A percentile compares a stretch with the other conserved stretches of the same genome.
phyloP scores from a whole-genome alignment of 2,888 invertebrate species.

The Callosobruchus maculatus region DNA sequence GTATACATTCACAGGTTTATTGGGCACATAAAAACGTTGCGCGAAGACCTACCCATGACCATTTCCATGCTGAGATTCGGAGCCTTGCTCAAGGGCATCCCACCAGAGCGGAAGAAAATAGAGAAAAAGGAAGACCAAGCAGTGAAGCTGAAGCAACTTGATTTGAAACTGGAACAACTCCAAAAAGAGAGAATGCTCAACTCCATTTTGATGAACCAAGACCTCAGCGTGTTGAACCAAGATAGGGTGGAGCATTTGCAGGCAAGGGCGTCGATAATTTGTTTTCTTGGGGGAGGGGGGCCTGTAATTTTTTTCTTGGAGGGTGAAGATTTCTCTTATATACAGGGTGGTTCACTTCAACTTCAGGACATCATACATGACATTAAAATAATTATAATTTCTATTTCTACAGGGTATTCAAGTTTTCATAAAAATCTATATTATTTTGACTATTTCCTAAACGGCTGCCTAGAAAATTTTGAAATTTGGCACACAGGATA shows the following conservation, averaged over 20 bases:
- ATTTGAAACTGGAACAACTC: conserved; percentile 31
- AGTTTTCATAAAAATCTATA: too few species aligned
- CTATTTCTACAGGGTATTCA: too few species aligned
- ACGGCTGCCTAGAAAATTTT: too few species aligned
- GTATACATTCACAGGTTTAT: conserved; percentile 39
- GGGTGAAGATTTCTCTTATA: too few species aligned
- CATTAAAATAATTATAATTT: too few species aligned
- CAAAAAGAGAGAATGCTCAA: conserved; percentile 41
- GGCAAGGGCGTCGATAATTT: too few species aligned
- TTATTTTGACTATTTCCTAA: too few species aligned
- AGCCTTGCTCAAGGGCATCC: conserved; percentile 36
- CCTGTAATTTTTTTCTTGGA: too few species aligned
- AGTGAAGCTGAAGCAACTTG: background rate
- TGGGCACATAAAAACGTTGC: conserved; percentile 43
- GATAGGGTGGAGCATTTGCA: conserved; percentile 42
- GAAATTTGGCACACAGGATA: too few species aligned
- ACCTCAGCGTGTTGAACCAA: conserved; percentile 40
- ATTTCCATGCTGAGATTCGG: conserved; percentile 47
- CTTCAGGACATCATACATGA: too few species aligned
- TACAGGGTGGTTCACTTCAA: too few species aligned
- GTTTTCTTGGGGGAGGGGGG: too few species aligned
- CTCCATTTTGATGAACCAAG: conserved; percentile 41
- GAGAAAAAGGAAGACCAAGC: background rate
- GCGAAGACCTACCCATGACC: conserved; percentile 41
- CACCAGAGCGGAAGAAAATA: conserved; percentile 19